phyloP scores from a whole-genome alignment of 2,113 vertebrate genomes.

The Ranitomeya imitator region DNA sequence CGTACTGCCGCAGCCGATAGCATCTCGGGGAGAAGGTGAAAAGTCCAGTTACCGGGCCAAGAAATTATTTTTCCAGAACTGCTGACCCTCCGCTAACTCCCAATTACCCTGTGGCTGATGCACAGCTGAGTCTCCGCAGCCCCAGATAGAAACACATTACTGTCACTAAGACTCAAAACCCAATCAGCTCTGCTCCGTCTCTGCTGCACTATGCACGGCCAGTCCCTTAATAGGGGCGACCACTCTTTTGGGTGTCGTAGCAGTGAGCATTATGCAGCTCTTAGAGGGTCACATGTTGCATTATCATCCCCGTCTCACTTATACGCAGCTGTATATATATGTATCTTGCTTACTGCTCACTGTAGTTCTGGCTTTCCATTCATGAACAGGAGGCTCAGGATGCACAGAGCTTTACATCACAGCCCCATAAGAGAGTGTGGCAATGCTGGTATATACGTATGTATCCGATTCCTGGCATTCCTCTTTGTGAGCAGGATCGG shows the following conservation, averaged over 20 bases:
- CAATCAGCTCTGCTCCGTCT: background rate
- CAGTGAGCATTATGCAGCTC: background rate
- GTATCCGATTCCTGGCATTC: background rate
- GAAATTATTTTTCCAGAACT: constrained; percentile 50
- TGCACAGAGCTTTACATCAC: background rate
- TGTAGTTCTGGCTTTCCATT: background rate
- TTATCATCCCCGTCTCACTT: background rate
- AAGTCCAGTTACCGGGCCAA: constrained; percentile 23
- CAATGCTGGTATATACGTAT: too few species aligned
- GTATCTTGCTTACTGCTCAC: background rate
- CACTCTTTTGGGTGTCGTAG: too few species aligned
- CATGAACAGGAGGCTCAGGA: background rate
- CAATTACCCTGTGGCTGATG: constrained; percentile 47
- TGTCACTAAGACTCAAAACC: background rate
- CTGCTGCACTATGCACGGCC: background rate
- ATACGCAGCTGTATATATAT: background rate
- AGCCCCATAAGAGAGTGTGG: background rate
- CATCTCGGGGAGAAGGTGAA: background rate
- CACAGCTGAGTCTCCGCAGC: constrained; percentile 42
- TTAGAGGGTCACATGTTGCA: too few species aligned
- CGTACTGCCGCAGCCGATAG: background rate
- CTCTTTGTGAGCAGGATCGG: background rate
- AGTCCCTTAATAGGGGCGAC: too few species aligned
- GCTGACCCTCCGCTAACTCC: constrained; percentile 45
- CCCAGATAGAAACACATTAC: background rate